Base-by-base conservation (phyloP, 2,113 vertebrate genomes). In the Cranoglanis bouderius region DNA sequence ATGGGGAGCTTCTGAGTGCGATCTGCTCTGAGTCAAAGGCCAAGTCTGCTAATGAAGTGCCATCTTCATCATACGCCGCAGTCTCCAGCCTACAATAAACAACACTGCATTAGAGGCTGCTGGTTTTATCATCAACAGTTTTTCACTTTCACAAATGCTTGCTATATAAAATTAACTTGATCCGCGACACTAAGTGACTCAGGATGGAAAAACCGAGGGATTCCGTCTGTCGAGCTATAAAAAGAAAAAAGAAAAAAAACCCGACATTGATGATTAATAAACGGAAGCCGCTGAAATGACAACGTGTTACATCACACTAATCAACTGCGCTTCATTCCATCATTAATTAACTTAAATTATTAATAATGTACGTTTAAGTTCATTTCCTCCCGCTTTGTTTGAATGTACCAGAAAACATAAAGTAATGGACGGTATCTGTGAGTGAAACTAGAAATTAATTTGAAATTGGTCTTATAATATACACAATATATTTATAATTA, bases 1-100 rank as follows among this genome's bases (percentile, higher is more conserved):
- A 96, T 88, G 97, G 93, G 51, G 97, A 95, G 93, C 95, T 97
- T 84, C 95, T 96, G 82, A 95, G 93, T 24, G 96, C 95, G 7
- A 97, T 92, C 75, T 96, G 96, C 55, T 97, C 96, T 21, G 94
- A 93, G 89, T 97, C 97, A 12, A 97, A 97, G 88, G 96, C 95
- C 94, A 97, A 94, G 91, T 97, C 97, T 26, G 93, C 95, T 91
- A 98, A 94, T 24, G 95, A 96, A 89, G 96, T 96, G 24, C 97
- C 98, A 65, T 97, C 97, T 90, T 97, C 96, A 89, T 98, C 97
- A 89, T 98, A 99, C 84, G 95, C 94, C 88, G 96, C 97, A 91
- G 97, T 96, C 90, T 97, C 97, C 82, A 97, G 95, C 95, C 98
- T 99, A 94, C 46, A 90, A 93, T 24, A 85, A 53, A n/a, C 59